Evolutionary conservation across 2,113 vertebrate genomes (phyloP).

Genomic region (Regulus satrapa): DNA sequence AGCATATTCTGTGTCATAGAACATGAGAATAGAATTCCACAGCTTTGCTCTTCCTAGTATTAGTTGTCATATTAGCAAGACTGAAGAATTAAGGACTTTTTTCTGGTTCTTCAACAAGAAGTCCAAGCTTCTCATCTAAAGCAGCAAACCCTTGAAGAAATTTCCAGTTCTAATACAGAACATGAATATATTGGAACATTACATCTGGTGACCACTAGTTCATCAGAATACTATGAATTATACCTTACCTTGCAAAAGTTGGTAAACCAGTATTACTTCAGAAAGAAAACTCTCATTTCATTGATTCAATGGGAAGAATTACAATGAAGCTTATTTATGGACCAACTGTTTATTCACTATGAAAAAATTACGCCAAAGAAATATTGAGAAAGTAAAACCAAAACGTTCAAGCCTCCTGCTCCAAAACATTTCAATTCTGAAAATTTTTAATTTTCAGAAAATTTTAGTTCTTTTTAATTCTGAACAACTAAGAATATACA

Average conservation of each 20-base stretch:
- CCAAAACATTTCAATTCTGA: neutral
- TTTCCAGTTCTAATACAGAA: neutral
- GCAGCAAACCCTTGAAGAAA: neutral
- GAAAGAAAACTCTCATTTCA: neutral
- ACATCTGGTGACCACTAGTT: neutral
- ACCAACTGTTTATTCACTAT: neutral
- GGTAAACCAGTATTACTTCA: neutral
- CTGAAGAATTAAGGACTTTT: neutral
- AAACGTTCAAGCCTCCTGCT: neutral
- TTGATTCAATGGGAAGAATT: neutral
- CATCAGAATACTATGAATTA: neutral
- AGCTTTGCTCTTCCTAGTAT: neutral
- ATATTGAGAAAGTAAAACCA: neutral
- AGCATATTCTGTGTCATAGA: neutral
- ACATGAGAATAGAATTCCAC: neutral
- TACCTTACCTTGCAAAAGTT: neutral
- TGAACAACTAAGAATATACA: neutral
- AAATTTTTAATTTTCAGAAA: neutral
- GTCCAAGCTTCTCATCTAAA: neutral
- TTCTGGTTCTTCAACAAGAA: neutral
- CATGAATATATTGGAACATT: neutral
- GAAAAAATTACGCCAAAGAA: neutral
- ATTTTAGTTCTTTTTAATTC: neutral
- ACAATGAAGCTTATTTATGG: neutral
- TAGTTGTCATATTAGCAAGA: neutral